Percentiles rank a stretch among this genome's conserved stretches.
phyloP scores from a whole-genome alignment of 2,113 vertebrate species.

The Benitochromis conjunctus region DNA sequence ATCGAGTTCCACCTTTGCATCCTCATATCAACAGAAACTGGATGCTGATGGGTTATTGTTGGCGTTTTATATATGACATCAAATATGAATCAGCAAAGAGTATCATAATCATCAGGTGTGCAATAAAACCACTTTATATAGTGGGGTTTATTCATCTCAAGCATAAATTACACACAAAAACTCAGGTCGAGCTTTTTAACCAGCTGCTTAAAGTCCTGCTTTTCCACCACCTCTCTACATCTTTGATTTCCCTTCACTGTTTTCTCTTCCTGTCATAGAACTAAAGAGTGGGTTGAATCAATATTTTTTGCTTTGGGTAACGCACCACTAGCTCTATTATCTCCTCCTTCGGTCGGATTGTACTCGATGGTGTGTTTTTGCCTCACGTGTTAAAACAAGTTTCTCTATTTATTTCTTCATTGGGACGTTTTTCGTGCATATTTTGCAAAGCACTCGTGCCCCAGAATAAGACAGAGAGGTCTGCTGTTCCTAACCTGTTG shows the following conservation, averaged over 20 bases:
- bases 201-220: neutral
- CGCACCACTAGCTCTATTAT: neutral
- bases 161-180: too few relatives aligned
- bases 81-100: too few relatives aligned
- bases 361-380: neutral
- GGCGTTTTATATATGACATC: too few relatives aligned
- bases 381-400: neutral
- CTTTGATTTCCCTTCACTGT: neutral
- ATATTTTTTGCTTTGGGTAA: neutral
- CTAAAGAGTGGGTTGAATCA: neutral
- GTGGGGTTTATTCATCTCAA: too few relatives aligned
- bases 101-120: too few relatives aligned
- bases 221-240: fast-evolving
- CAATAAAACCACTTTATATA: too few relatives aligned
- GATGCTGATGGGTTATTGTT: too few relatives aligned
- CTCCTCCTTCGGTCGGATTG: fast-evolving
- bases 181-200: too few relatives aligned
- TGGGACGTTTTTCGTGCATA: neutral
- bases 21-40: neutral
- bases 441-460: neutral
- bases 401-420: fast-evolving
- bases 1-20: fast-evolving
- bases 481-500: neutral
- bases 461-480: neutral
- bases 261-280: neutral